phyloP scores from a whole-genome alignment of 2,888 invertebrate species.

The Nebria salina region DNA sequence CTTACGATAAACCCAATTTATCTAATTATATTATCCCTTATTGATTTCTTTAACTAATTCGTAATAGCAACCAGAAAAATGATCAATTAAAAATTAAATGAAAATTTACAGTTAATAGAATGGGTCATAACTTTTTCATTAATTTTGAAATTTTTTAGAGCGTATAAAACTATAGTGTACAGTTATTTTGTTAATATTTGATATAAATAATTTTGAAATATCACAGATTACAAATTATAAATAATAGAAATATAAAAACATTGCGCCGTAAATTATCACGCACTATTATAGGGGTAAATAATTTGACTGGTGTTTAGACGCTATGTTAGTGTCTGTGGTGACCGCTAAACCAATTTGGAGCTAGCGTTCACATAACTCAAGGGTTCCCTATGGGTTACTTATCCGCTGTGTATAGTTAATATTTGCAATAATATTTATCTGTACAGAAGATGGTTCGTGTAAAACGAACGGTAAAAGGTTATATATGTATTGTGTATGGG shows the following conservation, averaged over 20 bases:
- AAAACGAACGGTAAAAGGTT: neutral
- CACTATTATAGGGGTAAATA: too few relatives aligned
- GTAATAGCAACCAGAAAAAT: neutral
- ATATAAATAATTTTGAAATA: neutral
- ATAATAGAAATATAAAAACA: too few relatives aligned
- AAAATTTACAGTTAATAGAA: neutral
- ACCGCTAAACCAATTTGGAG: too few relatives aligned
- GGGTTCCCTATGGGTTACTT: too few relatives aligned
- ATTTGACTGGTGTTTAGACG: too few relatives aligned
- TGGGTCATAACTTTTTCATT: neutral
- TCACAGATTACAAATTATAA: too few relatives aligned
- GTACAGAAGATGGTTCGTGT: neutral
- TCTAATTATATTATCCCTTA: neutral
- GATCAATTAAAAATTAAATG: neutral
- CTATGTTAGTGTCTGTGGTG: too few relatives aligned
- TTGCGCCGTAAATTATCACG: too few relatives aligned
- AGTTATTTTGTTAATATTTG: neutral
- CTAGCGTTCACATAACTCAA: too few relatives aligned
- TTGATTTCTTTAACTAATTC: neutral
- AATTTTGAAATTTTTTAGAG: neutral
- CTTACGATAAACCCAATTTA: neutral
- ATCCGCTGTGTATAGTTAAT: too few relatives aligned
- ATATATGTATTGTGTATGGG: neutral
- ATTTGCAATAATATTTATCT: neutral
- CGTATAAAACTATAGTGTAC: neutral